phyloP scores from a whole-genome alignment of 1,140 invertebrate species.

The Zaprionus gabonicus region DNA sequence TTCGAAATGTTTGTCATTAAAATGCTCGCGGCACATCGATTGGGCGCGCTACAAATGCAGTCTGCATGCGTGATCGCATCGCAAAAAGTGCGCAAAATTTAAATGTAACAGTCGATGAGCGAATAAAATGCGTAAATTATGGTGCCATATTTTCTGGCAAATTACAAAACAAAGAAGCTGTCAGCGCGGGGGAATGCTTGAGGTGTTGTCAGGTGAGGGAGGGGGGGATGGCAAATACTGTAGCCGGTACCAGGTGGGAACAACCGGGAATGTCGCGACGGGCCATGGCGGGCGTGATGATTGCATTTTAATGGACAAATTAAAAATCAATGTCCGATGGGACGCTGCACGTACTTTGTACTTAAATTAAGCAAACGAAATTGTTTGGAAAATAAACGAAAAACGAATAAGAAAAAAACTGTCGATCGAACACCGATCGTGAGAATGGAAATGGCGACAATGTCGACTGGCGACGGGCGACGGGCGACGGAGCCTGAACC shows the following conservation, averaged over 20 bases:
- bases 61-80: conserved; percentile 64
- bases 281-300: conserved; percentile 66
- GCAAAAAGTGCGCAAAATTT: conserved; percentile 37
- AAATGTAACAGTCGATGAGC: conserved; percentile 51
- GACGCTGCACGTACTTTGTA: conserved; percentile 72
- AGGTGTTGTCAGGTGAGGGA: not conserved
- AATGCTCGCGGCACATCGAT: conserved; percentile 68
- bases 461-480: conserved; percentile 46
- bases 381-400: conserved; percentile 37
- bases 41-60: conserved; percentile 54
- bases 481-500: conserved; percentile 63
- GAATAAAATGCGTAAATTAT: conserved; percentile 70
- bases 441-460: conserved; percentile 81
- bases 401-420: conserved; percentile 60
- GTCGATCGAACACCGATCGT: conserved; percentile 82
- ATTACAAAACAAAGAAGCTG: conserved; percentile 50
- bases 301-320: conserved; percentile 81
- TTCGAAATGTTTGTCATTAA: conserved; percentile 49
- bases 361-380: conserved; percentile 74
- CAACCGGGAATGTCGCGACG: conserved; percentile 23
- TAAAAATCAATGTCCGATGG: conserved; percentile 74
- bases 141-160: conserved; percentile 61
- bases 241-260: conserved; percentile 3
- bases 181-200: not conserved
- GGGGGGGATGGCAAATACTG: not conserved